Evolutionary conservation across 2,888 invertebrate genomes (phyloP), one percentile per base, ranked within the genome.

Genomic region (Fabriciana adippe): DNA sequence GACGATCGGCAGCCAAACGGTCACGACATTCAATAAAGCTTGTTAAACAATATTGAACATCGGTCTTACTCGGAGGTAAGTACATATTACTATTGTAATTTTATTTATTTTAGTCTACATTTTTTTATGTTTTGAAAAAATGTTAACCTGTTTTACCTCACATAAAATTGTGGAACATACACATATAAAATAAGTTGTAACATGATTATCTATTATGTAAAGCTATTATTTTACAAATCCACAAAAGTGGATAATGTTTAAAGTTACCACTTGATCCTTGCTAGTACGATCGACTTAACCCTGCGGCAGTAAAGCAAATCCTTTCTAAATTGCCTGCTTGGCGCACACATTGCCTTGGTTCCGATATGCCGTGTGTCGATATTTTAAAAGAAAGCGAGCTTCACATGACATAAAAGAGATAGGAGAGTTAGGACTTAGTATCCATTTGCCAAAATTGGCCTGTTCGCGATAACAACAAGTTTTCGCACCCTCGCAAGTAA

Each of bases 381-480:
- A 92, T 91, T 92, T 92, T 92, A 89, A 91, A 92, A 85, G 85
- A 84, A 86, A 82, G 81, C 83, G 83, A 81, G 80, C 80, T 82
- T 79, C 80, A 79, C 80, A 79, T 82, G 86, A 85, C 87, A 85
- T 90, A 92, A 91, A 83, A 85, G 84, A 92, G 91, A 92, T 91
- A 91, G 89, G 89, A 85, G 84, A 84, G 88, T 88, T 88, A 90
- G 91, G 90, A 92, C 92, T 92, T 91, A 92, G 92, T 92, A 91
- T 91, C 92, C 92, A 92, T 93, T 93, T 92, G 89, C 86, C 81
- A 90, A 92, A 92, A 93, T 93, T 93, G 93, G 92, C 83, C 89
- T 89, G 86, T 89, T 88, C 82, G 81, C 91, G 92, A 93, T 93
- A 93, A 91, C 91, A 91, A 90, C 91, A 92, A 92, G 88, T 91